phyloP scores from a whole-genome alignment of 1,140 invertebrate genomes.

The Pararge aegeria region DNA sequence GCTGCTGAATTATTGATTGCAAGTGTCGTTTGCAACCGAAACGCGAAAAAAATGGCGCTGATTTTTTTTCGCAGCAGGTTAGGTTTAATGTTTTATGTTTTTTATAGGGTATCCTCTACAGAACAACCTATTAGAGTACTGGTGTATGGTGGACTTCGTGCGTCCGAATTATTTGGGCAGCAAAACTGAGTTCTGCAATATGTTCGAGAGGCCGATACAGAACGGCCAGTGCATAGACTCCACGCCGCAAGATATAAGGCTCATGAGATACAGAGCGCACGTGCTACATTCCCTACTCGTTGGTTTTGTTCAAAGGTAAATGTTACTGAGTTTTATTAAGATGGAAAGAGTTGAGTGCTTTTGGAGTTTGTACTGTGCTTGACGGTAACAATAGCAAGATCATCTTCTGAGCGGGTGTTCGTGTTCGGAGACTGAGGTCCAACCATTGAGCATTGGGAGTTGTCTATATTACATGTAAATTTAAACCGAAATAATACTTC shows the following conservation, averaged over 20 bases:
- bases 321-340: background rate
- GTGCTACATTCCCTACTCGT: constrained; percentile 93
- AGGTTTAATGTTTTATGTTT: background rate
- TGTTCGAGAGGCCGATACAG: constrained; percentile 97
- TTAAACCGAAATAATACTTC: too few relatives aligned
- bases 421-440: too few relatives aligned
- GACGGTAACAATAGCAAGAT: too few relatives aligned
- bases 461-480: too few relatives aligned
- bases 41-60: too few relatives aligned
- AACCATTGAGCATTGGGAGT: too few relatives aligned
- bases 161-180: constrained; percentile 95
- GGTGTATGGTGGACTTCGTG: constrained; percentile 98
- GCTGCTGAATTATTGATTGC: too few relatives aligned
- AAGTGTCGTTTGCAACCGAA: too few relatives aligned
- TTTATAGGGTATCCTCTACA: constrained; percentile 92
- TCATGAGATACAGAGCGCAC: constrained; percentile 94
- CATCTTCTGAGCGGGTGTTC: too few relatives aligned
- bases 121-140: constrained; percentile 97
- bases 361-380: too few relatives aligned
- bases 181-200: constrained; percentile 96
- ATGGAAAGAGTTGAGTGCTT: background rate
- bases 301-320: constrained; percentile 92
- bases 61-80: too few relatives aligned
- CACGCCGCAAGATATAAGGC: constrained; percentile 92
- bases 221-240: constrained; percentile 97